These are phyloP conservation scores for Melanostoma mellinum DNA, from an alignment of 2,888 invertebrate genomes.

Conservation along the genomic window DNA sequence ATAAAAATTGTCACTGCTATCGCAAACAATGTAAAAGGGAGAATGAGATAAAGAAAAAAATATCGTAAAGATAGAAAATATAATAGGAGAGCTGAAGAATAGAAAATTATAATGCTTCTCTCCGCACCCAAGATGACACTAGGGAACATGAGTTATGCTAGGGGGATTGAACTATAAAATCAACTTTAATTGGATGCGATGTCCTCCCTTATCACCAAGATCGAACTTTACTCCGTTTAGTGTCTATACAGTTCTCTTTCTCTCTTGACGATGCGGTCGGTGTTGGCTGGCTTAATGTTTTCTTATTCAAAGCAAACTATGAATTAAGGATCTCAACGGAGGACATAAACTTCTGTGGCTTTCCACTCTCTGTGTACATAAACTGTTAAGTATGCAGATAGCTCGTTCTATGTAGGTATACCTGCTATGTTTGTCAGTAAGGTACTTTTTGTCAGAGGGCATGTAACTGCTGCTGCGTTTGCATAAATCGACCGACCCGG, in stretches of 20 bases:
- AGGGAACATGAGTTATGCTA: background rate
- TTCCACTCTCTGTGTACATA: constrained; percentile 43
- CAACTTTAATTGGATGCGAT: constrained; percentile 69
- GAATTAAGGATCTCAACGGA: constrained; percentile 59
- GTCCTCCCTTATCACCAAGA: constrained; percentile 60
- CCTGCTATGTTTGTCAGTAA: background rate
- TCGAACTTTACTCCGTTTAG: constrained; percentile 35
- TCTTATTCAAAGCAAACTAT: constrained; percentile 54
- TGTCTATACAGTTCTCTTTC: too few relatives aligned
- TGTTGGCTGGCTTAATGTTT: constrained; percentile 42
- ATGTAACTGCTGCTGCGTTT: constrained; percentile 43
- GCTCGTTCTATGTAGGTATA: constrained; percentile 20
- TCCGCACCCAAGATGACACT: constrained; percentile 11
- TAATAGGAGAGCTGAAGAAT: constrained; percentile 27
- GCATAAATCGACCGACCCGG: constrained; percentile 56
- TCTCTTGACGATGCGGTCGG: background rate
- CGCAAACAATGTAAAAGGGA: constrained; percentile 45
- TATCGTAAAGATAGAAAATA: constrained; percentile 9
- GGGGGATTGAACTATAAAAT: constrained; percentile 47
- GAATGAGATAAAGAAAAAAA: constrained; percentile 20
- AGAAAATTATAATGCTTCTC: constrained; percentile 48
- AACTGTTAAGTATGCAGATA: constrained; percentile 43
- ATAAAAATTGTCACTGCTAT: constrained; percentile 66
- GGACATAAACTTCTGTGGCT: constrained; percentile 55
- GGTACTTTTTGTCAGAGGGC: constrained; percentile 4